These are phyloP conservation scores for Gasteruption jaculator DNA, from an alignment of 2,888 invertebrate genomes.

Conservation along the genomic window DNA sequence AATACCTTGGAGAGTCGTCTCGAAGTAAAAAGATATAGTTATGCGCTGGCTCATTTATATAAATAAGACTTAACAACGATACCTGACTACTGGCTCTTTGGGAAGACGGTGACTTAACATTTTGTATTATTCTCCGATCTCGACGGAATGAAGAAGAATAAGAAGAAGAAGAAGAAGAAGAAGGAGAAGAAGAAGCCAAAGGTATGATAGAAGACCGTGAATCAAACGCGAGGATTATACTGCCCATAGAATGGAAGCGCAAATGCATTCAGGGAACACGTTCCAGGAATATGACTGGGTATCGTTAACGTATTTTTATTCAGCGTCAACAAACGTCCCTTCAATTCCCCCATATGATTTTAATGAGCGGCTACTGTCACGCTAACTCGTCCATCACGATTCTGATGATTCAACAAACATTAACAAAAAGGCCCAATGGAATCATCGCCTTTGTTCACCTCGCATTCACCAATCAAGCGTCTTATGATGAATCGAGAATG, in stretches of 20 bases:
- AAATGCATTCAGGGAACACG: slow-evolving; percentile 35
- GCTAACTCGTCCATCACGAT: no score
- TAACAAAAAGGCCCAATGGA: no score
- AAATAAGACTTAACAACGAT: slow-evolving; percentile 50
- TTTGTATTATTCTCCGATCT: slow-evolving; percentile 43
- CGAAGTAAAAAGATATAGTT: slow-evolving; percentile 35
- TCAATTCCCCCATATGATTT: no score
- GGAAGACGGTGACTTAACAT: slow-evolving; percentile 45
- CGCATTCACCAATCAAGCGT: no score
- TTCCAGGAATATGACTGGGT: slow-evolving; percentile 32
- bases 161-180: slow-evolving; percentile 1
- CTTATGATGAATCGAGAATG: no score
- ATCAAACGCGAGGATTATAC: no score
- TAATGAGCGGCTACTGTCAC: slow-evolving; percentile 41
- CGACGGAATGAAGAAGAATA: slow-evolving; percentile 15
- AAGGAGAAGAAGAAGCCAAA: no score
- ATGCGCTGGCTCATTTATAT: slow-evolving; percentile 53
- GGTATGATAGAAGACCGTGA: no score
- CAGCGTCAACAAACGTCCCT: no score
- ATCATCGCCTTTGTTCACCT: no score
- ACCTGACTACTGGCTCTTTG: slow-evolving; percentile 48
- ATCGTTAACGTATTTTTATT: slow-evolving; percentile 46
- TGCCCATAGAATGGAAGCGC: no score
- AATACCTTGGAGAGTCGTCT: slow-evolving; percentile 26
- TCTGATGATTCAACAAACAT: no score